Evolutionary conservation across 2,797 vertebrate genomes (phyloP).

Genomic region (Tamandua tetradactyla): DNA sequence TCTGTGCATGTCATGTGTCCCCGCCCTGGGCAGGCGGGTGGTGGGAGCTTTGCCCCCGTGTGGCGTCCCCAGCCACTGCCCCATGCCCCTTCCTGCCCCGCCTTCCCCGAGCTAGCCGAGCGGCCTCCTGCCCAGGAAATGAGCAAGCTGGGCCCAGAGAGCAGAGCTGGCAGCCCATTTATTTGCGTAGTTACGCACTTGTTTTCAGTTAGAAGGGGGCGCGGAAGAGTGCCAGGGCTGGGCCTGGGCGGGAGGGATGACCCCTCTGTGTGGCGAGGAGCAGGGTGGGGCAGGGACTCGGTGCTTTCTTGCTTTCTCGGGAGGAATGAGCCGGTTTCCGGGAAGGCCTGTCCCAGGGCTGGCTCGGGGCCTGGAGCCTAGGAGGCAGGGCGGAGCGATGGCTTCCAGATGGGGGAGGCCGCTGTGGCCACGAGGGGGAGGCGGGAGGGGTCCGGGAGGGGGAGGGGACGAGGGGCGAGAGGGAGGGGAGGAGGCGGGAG

Average conservation of each 20-base stretch:
- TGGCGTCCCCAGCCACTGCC: background rate
- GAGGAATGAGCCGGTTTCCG: conserved; percentile 37
- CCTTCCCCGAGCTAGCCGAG: background rate
- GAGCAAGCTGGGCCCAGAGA: too few species aligned
- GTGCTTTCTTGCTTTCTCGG: background rate
- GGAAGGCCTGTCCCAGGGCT: conserved; percentile 48
- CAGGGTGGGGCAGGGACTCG: accelerated
- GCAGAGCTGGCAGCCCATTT: background rate
- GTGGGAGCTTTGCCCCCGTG: background rate
- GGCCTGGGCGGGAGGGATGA: background rate
- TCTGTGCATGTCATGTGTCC: background rate
- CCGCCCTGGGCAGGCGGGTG: background rate
- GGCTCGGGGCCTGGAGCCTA: conserved; percentile 30
- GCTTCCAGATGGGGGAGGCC: conserved; percentile 66
- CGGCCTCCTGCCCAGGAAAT: conserved; percentile 47
- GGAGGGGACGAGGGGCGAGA: accelerated
- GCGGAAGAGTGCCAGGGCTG: background rate
- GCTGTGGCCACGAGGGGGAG: background rate
- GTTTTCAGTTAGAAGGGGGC: background rate
- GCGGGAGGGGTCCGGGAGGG: too few species aligned
- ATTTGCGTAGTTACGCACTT: background rate
- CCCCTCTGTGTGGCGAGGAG: accelerated
- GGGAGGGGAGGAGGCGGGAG: accelerated
- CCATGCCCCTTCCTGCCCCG: background rate
- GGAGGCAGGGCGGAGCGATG: conserved; percentile 45